Evolutionary conservation across 2,797 vertebrate genomes (phyloP).

Genomic region (Antrozous pallidus): DNA sequence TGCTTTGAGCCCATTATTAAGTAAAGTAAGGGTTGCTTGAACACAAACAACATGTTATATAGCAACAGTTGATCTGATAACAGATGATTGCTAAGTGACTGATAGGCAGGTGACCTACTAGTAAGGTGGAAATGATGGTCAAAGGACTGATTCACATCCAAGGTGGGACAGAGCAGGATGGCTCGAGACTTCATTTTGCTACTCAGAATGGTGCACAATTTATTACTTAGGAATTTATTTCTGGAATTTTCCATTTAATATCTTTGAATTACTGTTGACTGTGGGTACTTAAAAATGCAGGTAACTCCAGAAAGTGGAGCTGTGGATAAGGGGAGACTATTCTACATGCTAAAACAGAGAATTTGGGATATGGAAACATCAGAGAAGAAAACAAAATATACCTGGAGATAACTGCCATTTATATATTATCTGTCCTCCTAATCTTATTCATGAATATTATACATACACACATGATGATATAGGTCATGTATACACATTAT

Average conservation of each 20-base stretch:
- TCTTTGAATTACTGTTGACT: neutral
- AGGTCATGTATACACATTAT: neutral
- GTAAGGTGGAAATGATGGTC: neutral
- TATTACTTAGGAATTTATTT: neutral
- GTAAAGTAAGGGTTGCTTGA: neutral
- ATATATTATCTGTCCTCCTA: neutral
- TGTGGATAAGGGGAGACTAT: neutral
- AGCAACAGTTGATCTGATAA: neutral
- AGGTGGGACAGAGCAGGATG: neutral
- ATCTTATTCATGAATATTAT: slow-evolving; percentile 21
- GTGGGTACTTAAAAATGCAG: neutral
- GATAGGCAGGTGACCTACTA: too few relatives aligned
- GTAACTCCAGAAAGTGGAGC: neutral
- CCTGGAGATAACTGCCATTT: neutral
- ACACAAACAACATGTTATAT: neutral
- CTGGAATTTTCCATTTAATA: neutral
- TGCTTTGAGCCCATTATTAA: neutral
- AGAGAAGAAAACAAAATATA: neutral
- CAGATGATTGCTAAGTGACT: neutral
- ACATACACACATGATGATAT: neutral
- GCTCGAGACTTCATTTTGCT: neutral
- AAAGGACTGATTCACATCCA: neutral
- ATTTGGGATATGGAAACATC: neutral
- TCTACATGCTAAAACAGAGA: neutral
- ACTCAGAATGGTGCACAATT: neutral